Base-by-base conservation (phyloP, 1,140 invertebrate genomes). In the Frieseomelitta varia region DNA sequence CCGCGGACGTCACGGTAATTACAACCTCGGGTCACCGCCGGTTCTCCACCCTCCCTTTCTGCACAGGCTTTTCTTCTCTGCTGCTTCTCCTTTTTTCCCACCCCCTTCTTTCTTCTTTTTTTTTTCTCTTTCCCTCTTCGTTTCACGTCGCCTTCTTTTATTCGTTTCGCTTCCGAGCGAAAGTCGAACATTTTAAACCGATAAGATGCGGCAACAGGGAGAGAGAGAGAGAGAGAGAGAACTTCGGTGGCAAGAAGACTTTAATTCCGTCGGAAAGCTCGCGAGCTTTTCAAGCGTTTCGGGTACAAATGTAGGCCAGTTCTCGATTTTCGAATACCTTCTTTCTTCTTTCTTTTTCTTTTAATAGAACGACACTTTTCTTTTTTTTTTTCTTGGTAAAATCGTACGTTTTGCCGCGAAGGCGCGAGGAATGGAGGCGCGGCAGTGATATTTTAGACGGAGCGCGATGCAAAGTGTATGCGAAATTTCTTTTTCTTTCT, bases 1-100 rank as follows among this genome's bases (percentile, higher is more conserved):
- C 68, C 84, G 71, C 78, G 63, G 21, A 71, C 61, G 61, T 84
- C 67, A 53, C 77, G 75, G 67, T 86, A 91, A 89, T 89, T 90
- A 88, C 72, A 83, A 85, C 78, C 83, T 68, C n/a, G 47, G 65
- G 65, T 84, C 55, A 53, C 53, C 34, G 47, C 55, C n/a, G 17
- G 56, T 61, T 83, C 61, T 69, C 63, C 19, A 30, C 68, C 12
- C 15, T 3, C 71, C 47, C 21, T 21, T 19, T 69, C 75, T 77
- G 72, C 74, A 68, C 72, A 56, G 79, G 80, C 69, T 71, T 79
- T 12, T 19, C 24, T 12, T 11, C 11, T 47, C n/a, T 27, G 30
- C 30, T 30, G 1, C 2, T 30, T 61, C 6, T 4, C 24, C 34
- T 65, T 21, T 27, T 14, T 14, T 24, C n/a, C n/a, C n/a, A n/a